Evolutionary conservation across 2,797 vertebrate species (phyloP), one percentile per base, ranked within the genome.

Genomic region (Rhabdomys pumilio): DNA sequence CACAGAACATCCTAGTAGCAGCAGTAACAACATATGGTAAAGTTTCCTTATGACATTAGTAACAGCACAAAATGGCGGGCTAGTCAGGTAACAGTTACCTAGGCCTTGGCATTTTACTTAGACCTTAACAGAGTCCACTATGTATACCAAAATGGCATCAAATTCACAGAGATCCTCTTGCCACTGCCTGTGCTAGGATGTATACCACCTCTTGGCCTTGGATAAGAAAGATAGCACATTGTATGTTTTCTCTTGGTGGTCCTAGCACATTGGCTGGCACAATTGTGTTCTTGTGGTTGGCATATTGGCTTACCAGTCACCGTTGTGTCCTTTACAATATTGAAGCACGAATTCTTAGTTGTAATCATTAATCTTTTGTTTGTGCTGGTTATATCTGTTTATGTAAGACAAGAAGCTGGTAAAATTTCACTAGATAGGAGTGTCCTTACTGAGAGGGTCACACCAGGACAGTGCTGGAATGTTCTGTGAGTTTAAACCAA

Each of bases 341-440:
- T 65, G 50, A 91, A 80, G 63, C 29, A 44, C 67, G 87, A 93
- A 61, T 85, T 92, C 17, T 93, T 88, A 55, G 80, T 80, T 93
- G 50, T 38, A 50, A 80, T 77, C 91, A 94, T 95, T 93, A 94
- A 87, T 97, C 63, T 93, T 63, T 93, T 92, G 34, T 82, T 84
- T 90, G 34, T 31, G 85, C 47, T 53, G 81, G 55, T 90, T 95
- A 63, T 87, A 31, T 55, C 91, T 96, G 88, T 89, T 93, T 95
- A 80, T 80, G 17, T 75, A 69, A 96, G 75, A 90, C 34, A 61
- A 41, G 19, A 94, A 38, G 0, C 77, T 93, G 34, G 79, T 76
- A 72, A 38, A 75, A 84, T 96, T 93, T 96, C 13, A 88, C 53
- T 63, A 72, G 83, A 90, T 93, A 76, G 77, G 55, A 31, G 10